Base-by-base conservation (phyloP, 1,140 invertebrate genomes). In the Drosophila equinoxialis region DNA sequence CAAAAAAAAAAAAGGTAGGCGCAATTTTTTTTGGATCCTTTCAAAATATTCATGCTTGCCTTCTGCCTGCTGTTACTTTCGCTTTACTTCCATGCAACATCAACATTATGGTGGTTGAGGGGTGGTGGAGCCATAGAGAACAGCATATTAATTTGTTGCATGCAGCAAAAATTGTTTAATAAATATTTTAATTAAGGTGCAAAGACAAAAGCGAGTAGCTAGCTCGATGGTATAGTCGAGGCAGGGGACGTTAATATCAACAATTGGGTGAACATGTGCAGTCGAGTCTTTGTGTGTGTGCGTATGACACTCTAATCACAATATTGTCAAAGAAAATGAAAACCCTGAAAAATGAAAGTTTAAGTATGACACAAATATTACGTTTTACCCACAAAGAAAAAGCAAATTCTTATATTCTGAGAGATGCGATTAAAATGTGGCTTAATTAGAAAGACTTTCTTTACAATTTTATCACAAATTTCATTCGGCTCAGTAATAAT, bases 121-220 rank as follows among this genome's bases (percentile, higher is more conserved):
- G 70, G 39, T 11, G 42, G 42, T n/a, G 45, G 17, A 51, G 45
- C 2, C 7, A 2, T 10, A 11, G 35, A 11, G 45, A 6, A 6
- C 1, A 17, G 37, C 37, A 51, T 79, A 87, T 82, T 86, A 86
- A 86, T 86, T 86, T 87, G 83, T 79, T 79, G 82, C 61, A 74
- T 87, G 83, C 75, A 65, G 59, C 79, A 82, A 87, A 87, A 85
- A 82, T 68, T 69, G 72, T 68, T 87, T 86, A 79, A 87, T 86
- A 89, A 86, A 86, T 86, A 86, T 87, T 86, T 87, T 86, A 86
- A 87, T 87, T 83, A 77, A 76, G 75, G 71, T 63, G 30, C 71
- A 26, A 30, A 37, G 33, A 65, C 60, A 73, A 39, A 58, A 55
- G 39, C 57, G 51, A 33, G 62, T 39, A 30, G 30, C 30, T 30